Evolutionary conservation across 2,113 vertebrate species (phyloP).

Genomic region (Trematomus loennbergii): DNA sequence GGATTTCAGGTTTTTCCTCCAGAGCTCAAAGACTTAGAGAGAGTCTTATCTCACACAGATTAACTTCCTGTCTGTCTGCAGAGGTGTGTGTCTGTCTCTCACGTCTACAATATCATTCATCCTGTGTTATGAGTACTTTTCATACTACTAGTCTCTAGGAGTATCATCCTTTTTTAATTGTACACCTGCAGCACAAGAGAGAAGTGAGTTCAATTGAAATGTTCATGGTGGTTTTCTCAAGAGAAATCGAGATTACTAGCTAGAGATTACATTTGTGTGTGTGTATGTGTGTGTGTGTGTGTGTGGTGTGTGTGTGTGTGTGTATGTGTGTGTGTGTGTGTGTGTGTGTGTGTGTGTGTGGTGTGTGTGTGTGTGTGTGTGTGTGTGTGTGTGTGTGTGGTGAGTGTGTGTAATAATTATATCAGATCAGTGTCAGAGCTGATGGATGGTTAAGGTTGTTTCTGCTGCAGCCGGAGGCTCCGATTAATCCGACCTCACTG

Average conservation of each 20-base stretch:
- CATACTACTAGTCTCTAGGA: no score
- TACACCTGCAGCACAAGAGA: no score
- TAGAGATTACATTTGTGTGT: no score
- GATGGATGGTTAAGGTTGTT: conserved; percentile 37
- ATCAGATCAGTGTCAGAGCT: conserved; percentile 31
- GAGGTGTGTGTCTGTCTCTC: no score
- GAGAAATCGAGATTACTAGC: not conserved
- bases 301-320: no score
- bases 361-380: no score
- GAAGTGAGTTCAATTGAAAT: not conserved
- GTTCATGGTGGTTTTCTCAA: conserved; percentile 22
- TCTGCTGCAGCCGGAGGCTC: conserved; percentile 9
- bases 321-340: no score
- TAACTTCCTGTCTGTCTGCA: conserved; percentile 15
- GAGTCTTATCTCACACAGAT: conserved; percentile 43
- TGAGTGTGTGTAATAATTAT: conserved; percentile 41
- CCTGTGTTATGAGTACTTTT: no score
- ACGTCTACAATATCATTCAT: no score
- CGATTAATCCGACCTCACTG: conserved; percentile 6
- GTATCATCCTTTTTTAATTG: no score
- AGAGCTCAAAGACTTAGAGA: conserved; percentile 21
- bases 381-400: not conserved
- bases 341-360: no score
- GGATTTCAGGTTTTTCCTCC: conserved; percentile 49
- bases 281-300: no score